Evolutionary conservation across 2,113 vertebrate genomes (phyloP).

Genomic region (Eulemur macaco): DNA sequence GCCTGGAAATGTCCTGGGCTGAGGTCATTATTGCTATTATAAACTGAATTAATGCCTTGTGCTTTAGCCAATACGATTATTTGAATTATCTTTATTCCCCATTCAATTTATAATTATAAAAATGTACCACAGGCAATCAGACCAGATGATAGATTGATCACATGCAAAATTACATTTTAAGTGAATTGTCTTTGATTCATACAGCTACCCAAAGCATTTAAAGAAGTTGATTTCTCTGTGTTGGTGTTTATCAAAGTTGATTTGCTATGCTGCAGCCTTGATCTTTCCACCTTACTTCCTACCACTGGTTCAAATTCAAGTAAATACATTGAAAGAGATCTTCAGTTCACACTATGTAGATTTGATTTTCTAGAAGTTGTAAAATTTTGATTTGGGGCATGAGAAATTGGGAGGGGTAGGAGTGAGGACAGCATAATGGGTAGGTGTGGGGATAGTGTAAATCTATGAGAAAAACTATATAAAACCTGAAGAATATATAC

Average conservation of each 20-base stretch:
- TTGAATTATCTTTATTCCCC: slow-evolving; percentile 69
- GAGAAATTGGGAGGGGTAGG: neutral
- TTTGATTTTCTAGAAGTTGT: neutral
- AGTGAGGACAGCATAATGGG: neutral
- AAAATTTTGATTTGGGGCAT: neutral
- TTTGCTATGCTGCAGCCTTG: neutral
- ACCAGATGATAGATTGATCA: slow-evolving; percentile 68
- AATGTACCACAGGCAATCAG: slow-evolving; percentile 72
- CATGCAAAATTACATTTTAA: slow-evolving; percentile 73
- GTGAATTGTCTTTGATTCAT: slow-evolving; percentile 67
- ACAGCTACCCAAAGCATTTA: neutral
- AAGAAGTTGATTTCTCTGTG: slow-evolving; percentile 36
- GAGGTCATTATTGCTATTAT: slow-evolving; percentile 77
- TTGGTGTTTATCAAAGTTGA: slow-evolving; percentile 39
- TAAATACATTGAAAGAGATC: neutral
- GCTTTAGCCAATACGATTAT: slow-evolving; percentile 73
- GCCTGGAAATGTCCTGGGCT: slow-evolving; percentile 80
- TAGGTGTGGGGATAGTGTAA: neutral
- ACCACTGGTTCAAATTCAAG: neutral
- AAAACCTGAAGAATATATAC: neutral
- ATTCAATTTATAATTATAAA: slow-evolving; percentile 77
- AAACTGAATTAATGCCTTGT: slow-evolving; percentile 75
- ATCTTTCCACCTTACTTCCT: neutral
- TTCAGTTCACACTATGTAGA: neutral
- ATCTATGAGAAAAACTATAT: neutral